A percentile compares a stretch with the other conserved stretches of the same genome.
Evolutionary conservation across 2,113 vertebrate genomes (phyloP).

Genomic region (Apistogramma diplotaenia): DNA sequence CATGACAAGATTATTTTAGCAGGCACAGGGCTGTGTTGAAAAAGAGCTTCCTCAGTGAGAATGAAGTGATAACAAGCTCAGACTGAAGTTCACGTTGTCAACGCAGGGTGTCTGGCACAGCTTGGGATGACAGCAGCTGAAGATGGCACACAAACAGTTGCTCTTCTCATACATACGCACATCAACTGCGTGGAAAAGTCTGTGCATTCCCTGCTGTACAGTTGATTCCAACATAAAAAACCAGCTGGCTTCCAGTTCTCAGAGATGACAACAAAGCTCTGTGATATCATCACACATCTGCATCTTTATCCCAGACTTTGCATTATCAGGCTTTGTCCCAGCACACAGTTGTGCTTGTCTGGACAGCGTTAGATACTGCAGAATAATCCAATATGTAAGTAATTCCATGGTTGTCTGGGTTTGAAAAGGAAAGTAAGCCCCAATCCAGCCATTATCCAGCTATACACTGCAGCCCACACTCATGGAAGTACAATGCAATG

Average conservation of each 20-base stretch:
- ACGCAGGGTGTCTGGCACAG: conserved; percentile 39
- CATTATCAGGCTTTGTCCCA: fast-evolving
- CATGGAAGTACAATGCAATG: neutral
- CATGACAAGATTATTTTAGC: neutral
- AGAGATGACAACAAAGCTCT: neutral
- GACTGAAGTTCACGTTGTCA: neutral
- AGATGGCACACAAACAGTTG: neutral
- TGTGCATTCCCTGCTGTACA: neutral
- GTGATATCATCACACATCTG: neutral
- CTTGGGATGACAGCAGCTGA: conserved; percentile 49
- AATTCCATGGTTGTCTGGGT: fast-evolving
- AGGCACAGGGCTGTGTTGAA: neutral
- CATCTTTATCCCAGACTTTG: neutral
- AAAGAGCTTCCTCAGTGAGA: neutral
- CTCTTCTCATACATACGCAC: neutral
- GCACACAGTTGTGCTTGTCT: neutral
- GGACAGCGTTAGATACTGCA: fast-evolving
- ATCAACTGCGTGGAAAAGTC: neutral
- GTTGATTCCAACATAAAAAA: neutral
- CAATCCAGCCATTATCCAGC: conserved; percentile 58
- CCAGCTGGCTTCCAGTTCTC: neutral
- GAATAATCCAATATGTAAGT: neutral
- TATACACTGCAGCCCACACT: conserved; percentile 10
- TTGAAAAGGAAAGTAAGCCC: conserved; percentile 22
- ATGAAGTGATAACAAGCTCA: conserved; percentile 31